These are phyloP conservation scores for Asbolus verrucosus DNA, from an alignment of 1,140 invertebrate genomes.

Conservation along the genomic window DNA sequence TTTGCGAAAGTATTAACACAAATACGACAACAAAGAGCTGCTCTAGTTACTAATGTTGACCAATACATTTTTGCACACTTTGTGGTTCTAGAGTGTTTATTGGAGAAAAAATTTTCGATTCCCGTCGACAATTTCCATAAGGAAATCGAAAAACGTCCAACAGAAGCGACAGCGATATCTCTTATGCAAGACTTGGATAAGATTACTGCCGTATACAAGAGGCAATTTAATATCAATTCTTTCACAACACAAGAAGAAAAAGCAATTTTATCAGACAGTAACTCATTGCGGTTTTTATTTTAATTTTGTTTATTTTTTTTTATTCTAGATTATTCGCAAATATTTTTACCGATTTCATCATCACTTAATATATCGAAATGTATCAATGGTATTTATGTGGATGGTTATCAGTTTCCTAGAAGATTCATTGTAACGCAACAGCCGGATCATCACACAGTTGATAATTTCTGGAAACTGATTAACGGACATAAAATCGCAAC, in stretches of 20 bases:
- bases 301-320: too few species aligned
- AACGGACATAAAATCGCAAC: conserved; percentile 68
- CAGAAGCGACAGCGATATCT: neutral
- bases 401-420: conserved; percentile 67
- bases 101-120: neutral
- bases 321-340: neutral
- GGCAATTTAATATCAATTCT: too few species aligned
- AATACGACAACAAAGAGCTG: neutral
- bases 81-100: conserved; percentile 10
- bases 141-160: neutral
- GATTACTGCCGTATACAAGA: too few species aligned
- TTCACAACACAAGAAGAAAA: too few species aligned
- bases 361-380: conserved; percentile 65
- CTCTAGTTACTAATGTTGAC: neutral
- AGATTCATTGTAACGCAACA: conserved; percentile 67
- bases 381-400: conserved; percentile 75
- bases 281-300: too few species aligned
- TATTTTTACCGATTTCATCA: neutral
- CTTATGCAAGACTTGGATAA: neutral
- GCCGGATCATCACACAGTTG: conserved; percentile 66
- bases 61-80: conserved; percentile 25
- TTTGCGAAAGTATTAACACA: neutral
- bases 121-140: neutral
- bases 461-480: conserved; percentile 73
- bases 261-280: too few species aligned